Evolutionary conservation across 2,113 vertebrate species (phyloP).

Genomic region (Oreotragus oreotragus): DNA sequence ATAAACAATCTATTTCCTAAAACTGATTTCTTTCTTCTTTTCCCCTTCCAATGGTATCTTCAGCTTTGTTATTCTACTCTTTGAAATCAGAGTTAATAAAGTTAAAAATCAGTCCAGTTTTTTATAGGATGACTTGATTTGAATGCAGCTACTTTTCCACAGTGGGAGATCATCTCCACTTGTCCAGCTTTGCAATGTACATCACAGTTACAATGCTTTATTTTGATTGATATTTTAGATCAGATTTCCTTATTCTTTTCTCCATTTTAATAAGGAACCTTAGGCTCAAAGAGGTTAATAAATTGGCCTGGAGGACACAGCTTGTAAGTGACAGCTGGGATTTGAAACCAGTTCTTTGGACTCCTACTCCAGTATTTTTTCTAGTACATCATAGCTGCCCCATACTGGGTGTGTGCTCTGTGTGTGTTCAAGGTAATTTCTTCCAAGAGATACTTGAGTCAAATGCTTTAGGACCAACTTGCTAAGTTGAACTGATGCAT

Average conservation of each 20-base stretch:
- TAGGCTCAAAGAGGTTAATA: constrained; percentile 31
- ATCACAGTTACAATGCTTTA: constrained; percentile 13
- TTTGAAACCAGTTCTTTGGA: constrained; percentile 49
- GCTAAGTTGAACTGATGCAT: constrained; percentile 14
- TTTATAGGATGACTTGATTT: neutral
- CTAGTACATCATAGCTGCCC: neutral
- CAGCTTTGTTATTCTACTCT: constrained; percentile 5
- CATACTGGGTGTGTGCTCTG: neutral
- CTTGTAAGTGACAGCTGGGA: neutral
- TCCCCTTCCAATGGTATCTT: neutral
- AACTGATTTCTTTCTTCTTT: constrained; percentile 3
- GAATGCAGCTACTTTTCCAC: neutral
- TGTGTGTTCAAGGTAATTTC: neutral
- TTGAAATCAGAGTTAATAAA: constrained; percentile 25
- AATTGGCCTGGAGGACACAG: constrained; percentile 19
- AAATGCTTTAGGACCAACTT: constrained; percentile 12
- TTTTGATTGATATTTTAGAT: constrained; percentile 13
- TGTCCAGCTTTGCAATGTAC: constrained; percentile 27
- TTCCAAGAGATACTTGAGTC: neutral
- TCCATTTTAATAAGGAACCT: constrained; percentile 16
- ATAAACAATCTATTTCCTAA: constrained; percentile 12
- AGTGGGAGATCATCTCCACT: neutral
- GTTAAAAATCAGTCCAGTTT: constrained; percentile 5
- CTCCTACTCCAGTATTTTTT: neutral
- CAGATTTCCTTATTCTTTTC: constrained; percentile 5